Evolutionary conservation across 2,888 invertebrate species (phyloP).

Genomic region (Cheilosia grossa): DNA sequence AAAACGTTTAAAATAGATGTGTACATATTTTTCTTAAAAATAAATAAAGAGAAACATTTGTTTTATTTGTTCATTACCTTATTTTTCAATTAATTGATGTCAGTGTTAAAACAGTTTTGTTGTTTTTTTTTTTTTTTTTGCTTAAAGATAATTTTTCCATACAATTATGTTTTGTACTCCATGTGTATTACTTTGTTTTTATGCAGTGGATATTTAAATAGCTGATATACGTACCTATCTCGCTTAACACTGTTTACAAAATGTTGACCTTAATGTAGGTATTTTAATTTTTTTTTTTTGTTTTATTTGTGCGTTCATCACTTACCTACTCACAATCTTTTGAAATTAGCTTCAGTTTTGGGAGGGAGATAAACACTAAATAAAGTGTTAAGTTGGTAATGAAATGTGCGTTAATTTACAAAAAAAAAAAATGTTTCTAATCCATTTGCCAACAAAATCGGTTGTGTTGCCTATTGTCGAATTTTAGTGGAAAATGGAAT

Average conservation of each 20-base stretch:
- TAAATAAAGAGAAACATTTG: constrained; percentile 9
- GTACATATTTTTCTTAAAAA: constrained; percentile 46
- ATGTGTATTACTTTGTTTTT: constrained; percentile 44
- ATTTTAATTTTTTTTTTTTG: constrained; percentile 51
- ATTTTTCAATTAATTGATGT: constrained; percentile 69
- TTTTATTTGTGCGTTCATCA: constrained; percentile 40
- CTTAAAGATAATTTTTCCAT: constrained; percentile 25
- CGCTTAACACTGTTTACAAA: constrained; percentile 66
- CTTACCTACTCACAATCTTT: constrained; percentile 26
- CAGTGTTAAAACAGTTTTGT: constrained; percentile 62
- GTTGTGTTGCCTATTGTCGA: no score
- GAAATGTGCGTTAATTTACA: no score
- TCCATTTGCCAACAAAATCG: no score
- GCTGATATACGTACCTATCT: constrained; percentile 44
- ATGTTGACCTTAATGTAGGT: constrained; percentile 60
- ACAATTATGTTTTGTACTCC: constrained; percentile 50
- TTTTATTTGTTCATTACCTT: constrained; percentile 36
- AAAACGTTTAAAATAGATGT: constrained; percentile 57
- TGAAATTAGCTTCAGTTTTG: constrained; percentile 7
- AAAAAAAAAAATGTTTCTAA: no score
- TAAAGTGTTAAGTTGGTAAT: no score
- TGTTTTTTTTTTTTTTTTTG: constrained; percentile 43
- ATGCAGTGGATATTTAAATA: constrained; percentile 62
- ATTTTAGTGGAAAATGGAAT: no score
- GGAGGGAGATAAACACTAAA: neutral